Evolutionary conservation across 2,113 vertebrate genomes (phyloP), one percentile per base, ranked within the genome.

Genomic region (Centropus bengalensis): DNA sequence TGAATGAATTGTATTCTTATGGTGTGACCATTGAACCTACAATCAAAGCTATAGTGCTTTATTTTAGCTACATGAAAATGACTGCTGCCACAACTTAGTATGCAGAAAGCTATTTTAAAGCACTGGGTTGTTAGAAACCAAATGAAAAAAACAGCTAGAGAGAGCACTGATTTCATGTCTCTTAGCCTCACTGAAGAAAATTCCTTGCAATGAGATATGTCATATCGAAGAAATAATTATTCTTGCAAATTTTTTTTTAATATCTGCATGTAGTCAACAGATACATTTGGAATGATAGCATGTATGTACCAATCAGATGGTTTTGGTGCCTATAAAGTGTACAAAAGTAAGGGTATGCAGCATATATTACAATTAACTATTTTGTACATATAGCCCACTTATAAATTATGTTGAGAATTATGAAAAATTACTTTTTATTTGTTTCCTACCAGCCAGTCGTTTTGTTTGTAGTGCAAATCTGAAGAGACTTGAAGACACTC

Each of bases 61-160:
- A 92, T 94, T 96, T 94, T 90, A 86, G 89, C 93, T 96, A 49
- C 96, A 93, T 91, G 89, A 89, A 91, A 91, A 93, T 91, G 86
- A 84, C 56, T 23, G 75, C 71, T 93, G 91, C 82, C 92, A 38
- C 79, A 94, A 70, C 51, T 97, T 63, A 82, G 70, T 77, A 69
- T 69, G 87, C 38, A 64, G 87, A 94, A 96, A 97, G 96, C 82
- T 96, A 80, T 90, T 93, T 81, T 95, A 82, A 91, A 94, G 38
- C 30, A 80, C 70, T 91, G 17, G 18, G 45, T 79, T 68, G 64
- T 88, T 91, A 89, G 52, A 83, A 93, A 80, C 28, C 27, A 77
- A 88, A 81, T 82, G 42, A 32, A 92, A 87, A 60, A 82, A 81
- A 55, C 76, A 91, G 56, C 51, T 71, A 23, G 7, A 84, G 22